phyloP scores from a whole-genome alignment of 2,113 vertebrate species.

The Pipra filicauda region DNA sequence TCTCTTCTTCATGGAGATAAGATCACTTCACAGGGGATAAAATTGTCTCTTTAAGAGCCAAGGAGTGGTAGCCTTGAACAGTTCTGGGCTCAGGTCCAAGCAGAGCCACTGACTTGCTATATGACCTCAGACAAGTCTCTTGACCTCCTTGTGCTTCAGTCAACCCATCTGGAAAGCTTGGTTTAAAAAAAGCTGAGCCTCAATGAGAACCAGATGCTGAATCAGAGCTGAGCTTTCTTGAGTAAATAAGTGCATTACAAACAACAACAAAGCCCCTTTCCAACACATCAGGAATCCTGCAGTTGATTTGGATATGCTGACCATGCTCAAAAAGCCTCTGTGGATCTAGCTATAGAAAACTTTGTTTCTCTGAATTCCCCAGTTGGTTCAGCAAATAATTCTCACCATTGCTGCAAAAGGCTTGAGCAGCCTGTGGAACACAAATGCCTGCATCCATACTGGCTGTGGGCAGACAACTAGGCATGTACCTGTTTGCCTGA shows the following conservation, averaged over 20 bases:
- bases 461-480: not conserved
- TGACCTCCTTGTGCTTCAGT: conserved; percentile 67
- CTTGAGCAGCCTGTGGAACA: not conserved
- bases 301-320: conserved; percentile 66
- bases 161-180: conserved; percentile 60
- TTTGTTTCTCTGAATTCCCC: not conserved
- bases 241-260: conserved; percentile 69
- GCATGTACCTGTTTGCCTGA: conserved; percentile 1
- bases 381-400: not conserved
- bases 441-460: not conserved
- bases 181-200: conserved; percentile 64
- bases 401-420: not conserved
- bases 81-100: conserved; percentile 62
- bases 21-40: conserved; percentile 56
- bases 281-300: conserved; percentile 59
- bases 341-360: conserved; percentile 17
- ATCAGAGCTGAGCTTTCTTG: conserved; percentile 63
- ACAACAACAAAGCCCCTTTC: conserved; percentile 66
- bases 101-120: conserved; percentile 66
- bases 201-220: conserved; percentile 69
- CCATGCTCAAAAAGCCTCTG: conserved; percentile 42
- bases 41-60: conserved; percentile 65
- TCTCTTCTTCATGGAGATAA: conserved; percentile 46
- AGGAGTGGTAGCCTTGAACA: conserved; percentile 64
- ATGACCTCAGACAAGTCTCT: conserved; percentile 71